phyloP scores from a whole-genome alignment of 92 coral and sea anemone genomes.

The Palythoa heliodiscus region DNA sequence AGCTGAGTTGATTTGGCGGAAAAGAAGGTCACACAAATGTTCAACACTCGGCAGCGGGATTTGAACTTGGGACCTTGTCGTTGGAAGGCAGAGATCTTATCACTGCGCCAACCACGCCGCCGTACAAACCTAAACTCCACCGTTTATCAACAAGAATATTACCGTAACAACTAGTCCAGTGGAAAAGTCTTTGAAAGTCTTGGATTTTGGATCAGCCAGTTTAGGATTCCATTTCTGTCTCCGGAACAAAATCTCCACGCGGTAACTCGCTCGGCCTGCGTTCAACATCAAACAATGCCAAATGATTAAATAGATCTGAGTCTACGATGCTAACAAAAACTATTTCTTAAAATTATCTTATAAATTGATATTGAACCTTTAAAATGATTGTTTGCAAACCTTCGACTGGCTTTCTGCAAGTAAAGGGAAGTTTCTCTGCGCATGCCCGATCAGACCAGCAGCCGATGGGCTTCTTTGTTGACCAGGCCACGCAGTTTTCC shows the following conservation, averaged over 20 bases:
- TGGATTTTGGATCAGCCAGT: constrained; percentile 62
- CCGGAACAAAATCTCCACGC: constrained; percentile 74
- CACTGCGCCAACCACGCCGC: no score
- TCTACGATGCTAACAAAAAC: no score
- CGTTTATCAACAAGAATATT: neutral
- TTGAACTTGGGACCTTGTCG: no score
- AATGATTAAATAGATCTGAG: no score
- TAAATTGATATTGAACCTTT: no score
- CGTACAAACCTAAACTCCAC: no score
- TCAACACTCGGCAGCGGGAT: no score
- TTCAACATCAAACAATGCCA: neutral
- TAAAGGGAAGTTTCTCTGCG: constrained; percentile 64
- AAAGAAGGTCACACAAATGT: no score
- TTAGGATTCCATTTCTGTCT: constrained; percentile 85
- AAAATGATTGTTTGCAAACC: constrained; percentile 43
- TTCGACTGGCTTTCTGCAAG: constrained; percentile 89
- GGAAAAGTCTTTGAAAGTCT: constrained; percentile 75
- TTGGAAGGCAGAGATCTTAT: no score
- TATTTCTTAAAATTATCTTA: no score
- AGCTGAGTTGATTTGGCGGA: no score
- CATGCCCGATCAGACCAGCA: constrained; percentile 90
- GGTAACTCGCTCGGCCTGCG: constrained; percentile 73
- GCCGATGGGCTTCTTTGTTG: constrained; percentile 72
- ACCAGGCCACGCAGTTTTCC: constrained; percentile 91
- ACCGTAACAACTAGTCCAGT: constrained; percentile 79